Conservation (phyloP, 2,113 vertebrate species). For the Verasper variegatus region DNA sequence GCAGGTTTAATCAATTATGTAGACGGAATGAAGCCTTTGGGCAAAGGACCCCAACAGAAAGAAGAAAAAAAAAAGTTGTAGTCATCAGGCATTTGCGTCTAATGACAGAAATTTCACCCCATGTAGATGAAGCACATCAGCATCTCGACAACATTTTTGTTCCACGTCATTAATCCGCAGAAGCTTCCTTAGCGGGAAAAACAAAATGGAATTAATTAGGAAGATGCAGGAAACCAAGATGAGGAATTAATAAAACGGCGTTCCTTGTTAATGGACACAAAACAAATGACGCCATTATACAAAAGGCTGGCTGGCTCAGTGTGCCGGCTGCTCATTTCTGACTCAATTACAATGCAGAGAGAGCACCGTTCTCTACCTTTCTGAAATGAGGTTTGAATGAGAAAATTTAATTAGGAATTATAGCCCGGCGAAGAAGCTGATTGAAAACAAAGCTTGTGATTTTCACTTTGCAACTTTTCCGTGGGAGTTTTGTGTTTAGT, state of each 20-base stretch:
- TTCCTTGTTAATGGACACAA: constrained; percentile 85
- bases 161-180: constrained; percentile 87
- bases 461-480: constrained; percentile 59
- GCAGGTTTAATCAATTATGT: constrained; percentile 80
- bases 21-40: constrained; percentile 79
- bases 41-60: constrained; percentile 68
- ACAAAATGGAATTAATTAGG: constrained; percentile 88
- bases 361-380: constrained; percentile 74
- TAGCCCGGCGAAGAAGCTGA: constrained; percentile 61
- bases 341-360: constrained; percentile 80
- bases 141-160: constrained; percentile 81
- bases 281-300: constrained; percentile 85
- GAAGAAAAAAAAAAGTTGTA: constrained; percentile 54
- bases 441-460: constrained; percentile 61
- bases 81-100: constrained; percentile 86
- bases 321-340: constrained; percentile 73
- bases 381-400: constrained; percentile 82
- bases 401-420: constrained; percentile 84
- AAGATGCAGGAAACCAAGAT: constrained; percentile 85
- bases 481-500: constrained; percentile 41
- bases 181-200: constrained; percentile 84
- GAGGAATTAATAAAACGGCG: constrained; percentile 88
- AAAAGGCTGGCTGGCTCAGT: constrained; percentile 71
- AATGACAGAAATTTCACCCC: constrained; percentile 82
- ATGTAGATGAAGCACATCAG: constrained; percentile 85